phyloP scores from a whole-genome alignment of 2,888 invertebrate species.

The Thereva nobilitata region DNA sequence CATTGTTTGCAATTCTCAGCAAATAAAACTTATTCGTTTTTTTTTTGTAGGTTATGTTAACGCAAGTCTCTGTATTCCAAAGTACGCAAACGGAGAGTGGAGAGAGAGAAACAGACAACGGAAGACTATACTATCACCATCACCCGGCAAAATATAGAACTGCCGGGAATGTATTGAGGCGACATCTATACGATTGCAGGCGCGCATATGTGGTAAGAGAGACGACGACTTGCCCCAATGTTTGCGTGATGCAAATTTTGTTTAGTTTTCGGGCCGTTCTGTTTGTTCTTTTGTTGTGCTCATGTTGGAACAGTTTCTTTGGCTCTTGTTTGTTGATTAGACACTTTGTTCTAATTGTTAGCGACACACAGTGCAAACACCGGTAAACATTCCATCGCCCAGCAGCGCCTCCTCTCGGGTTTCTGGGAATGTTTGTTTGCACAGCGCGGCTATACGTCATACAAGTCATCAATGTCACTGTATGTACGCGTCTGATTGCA shows the following conservation, averaged over 20 bases:
- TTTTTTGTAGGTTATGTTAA: slow-evolving; percentile 28
- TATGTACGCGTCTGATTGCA: too few species aligned
- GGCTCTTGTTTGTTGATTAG: slow-evolving; percentile 27
- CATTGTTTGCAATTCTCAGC: slow-evolving; percentile 26
- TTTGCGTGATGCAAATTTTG: slow-evolving; percentile 30
- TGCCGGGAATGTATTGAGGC: too few species aligned
- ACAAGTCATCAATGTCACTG: too few species aligned
- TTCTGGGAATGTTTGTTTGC: too few species aligned
- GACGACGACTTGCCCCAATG: slow-evolving; percentile 11
- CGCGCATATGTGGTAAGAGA: neutral
- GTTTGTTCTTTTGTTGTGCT: slow-evolving; percentile 22
- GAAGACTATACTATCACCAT: too few species aligned
- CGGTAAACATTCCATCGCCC: neutral
- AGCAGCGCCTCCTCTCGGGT: too few species aligned
- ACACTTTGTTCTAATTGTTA: slow-evolving; percentile 30
- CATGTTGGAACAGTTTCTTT: slow-evolving; percentile 18
- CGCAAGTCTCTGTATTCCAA: slow-evolving; percentile 15
- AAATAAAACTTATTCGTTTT: slow-evolving; percentile 14
- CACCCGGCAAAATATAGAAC: too few species aligned
- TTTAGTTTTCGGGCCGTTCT: slow-evolving; percentile 23
- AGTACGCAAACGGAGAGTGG: slow-evolving; percentile 21
- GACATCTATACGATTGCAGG: too few species aligned
- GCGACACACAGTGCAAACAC: slow-evolving; percentile 4
- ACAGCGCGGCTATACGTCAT: too few species aligned
- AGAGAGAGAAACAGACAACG: too few species aligned